Evolutionary conservation across 2,888 invertebrate species (phyloP), one percentile per base, ranked within the genome.

Genomic region (Pandemis heparana): DNA sequence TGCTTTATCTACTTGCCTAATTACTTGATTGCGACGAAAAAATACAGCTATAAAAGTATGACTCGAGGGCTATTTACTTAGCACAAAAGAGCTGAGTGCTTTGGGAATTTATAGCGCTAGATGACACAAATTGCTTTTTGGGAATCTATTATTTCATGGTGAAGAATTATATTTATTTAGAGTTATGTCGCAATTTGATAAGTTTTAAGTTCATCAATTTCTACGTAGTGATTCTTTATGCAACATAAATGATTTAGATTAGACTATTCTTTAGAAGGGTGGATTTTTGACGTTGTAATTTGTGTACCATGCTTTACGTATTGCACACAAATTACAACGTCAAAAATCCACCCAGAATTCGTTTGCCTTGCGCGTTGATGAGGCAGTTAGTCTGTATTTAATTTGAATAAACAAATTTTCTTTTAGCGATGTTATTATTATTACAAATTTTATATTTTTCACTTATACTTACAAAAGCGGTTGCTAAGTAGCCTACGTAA

Each of bases 1-100:
- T 91, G 91, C 84, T 85, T 87, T 89, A 90, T 90, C 89, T 79
- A 53, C 77, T 81, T 77, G 77, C 79, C 79, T 79, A 80, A 84
- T 80, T 80, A 78, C 82, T 80, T 86, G 85, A 89, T 90, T 87
- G 83, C 75, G 78, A 78, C 76, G 75, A 82, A 86, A 86, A 88
- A 83, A 82, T 81, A 79, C 79, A 79, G 77, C 81, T 79, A 73
- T 78, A 71, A 56, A 53, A 12, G 66, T 75, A 68, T 68, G 69
- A 74, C 64, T 69, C 68, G 69, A 74, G 60, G 65, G 70, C 51
- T 63, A 74, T 70, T 70, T 70, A 43, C 74, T 70, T 68, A 14
- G 12, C 46, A 59, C 53, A 63, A 63, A 65, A 12, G 68, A 63
- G 67, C 53, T 38, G 51, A 72, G 68, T 51, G 46, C n/a, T 41